Base-by-base conservation (phyloP, 2,113 vertebrate species). In the Lepidothrix coronata region DNA sequence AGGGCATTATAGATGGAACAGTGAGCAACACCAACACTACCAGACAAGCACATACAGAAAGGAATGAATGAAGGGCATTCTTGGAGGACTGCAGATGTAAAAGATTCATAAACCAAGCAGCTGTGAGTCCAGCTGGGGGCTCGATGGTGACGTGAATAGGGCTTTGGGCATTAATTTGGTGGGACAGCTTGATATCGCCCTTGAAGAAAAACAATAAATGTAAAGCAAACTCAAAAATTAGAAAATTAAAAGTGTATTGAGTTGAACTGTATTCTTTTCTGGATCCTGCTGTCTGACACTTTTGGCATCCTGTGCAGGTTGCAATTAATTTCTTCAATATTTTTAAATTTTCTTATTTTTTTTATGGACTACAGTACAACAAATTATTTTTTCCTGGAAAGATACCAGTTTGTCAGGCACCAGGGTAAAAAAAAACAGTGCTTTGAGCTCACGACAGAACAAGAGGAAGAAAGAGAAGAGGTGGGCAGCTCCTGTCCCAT, bases 101-200 rank as follows among this genome's bases (percentile, higher is more conserved):
- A 91, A 95, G 80, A 95, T 95, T 85, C 67, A 81, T 79, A 88
- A 91, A 75, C n/a, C 4, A 30, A 91, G 70, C 94, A 97, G 95
- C 91, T 96, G 91, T 7, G 33, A 89, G 71, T 95, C 91, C 93
- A 95, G 91, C 84, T 88, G 89, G 71, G 80, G 81, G 70, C 73
- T 85, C 0, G 0, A 52, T 7, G 18, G 37, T 89, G 89, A 94
- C 20, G 52, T 23, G 84, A 92, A 68, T 3, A 91, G 66, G 66
- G 22, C 70, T 91, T 59, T 84, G 77, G 91, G 87, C 84, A 95
- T 79, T 94, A 89, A 92, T 91, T 95, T 93, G 84, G 79, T 77
- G 77, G 76, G 89, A 93, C 1, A 27, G 84, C 41, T 85, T 93
- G 77, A n/a, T 61, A 78, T 13, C 0, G 12, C 46, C 85, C 92